Base-by-base conservation (phyloP, 2,113 vertebrate genomes). In the Coturnix japonica region DNA sequence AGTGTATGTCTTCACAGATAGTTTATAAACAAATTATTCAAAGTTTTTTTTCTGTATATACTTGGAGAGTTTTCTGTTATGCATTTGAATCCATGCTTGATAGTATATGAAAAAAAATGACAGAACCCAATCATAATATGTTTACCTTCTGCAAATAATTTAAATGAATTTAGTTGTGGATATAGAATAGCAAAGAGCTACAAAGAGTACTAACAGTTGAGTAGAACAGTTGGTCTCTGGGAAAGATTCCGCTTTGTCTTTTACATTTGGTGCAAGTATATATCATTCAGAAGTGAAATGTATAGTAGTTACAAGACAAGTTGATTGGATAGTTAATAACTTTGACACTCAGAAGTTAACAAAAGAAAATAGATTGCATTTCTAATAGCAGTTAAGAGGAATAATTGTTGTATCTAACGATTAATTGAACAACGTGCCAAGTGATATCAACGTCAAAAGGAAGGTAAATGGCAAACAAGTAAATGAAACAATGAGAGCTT, bases 351-450 rank as follows among this genome's bases (percentile, higher is more conserved):
- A 94, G 93, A 84, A 94, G 95, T 94, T 92, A 87, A 78, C 67
- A 83, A 72, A 94, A 94, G 83, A 90, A 93, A 96, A 96, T 89
- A 84, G 89, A 93, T 92, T 94, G 43, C 82, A 65, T 94, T 96
- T 87, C 59, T 89, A 89, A 94, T 76, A 84, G 80, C 70, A 86
- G 85, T 95, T 89, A 78, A 95, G 91, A 86, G 89, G 90, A 94
- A 71, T 92, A 94, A 94, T 93, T 95, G 94, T 95, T 96, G 86
- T 74, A 85, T 84, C 89, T 91, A 92, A 96, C 92, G 93, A 96
- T 44, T 93, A 94, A 95, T 47, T 92, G 89, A 95, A 85, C 74
- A 90, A n/a, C 70, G 57, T 61, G 89, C 95, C 97, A 92, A 88
- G 93, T 64, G 71, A 87, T 76, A 91, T 95, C 91, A 96, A 75